Base-by-base conservation (phyloP, 2,797 vertebrate genomes). In the Ataeniobius toweri region DNA sequence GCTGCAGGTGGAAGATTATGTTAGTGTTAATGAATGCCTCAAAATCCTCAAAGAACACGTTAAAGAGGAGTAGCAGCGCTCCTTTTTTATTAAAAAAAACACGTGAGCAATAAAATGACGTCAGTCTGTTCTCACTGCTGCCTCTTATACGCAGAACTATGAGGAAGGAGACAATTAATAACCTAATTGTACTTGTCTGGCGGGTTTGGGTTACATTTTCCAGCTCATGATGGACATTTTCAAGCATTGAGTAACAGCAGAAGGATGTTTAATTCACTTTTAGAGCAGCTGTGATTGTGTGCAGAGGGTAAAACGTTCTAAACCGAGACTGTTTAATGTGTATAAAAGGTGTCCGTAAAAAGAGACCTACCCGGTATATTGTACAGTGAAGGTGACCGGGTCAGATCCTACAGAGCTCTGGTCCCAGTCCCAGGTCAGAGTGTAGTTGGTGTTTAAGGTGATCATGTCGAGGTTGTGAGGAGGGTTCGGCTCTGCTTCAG, bases 391-490 rank as follows among this genome's bases (percentile, higher is more conserved):
- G 69, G 82, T 90, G 31, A 90, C 90, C 0, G 1, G 20, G 24
- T 6, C 22, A 2, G 46, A 16, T 12, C 39, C 39, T 5, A 79
- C 46, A 0, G 58, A 0, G 1, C 10, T 65, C 26, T 31, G 76
- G 53, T 83, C 51, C 88, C 91, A 93, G 53, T 80, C 79, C 95
- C 95, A 95, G 39, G 1, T 80, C 76, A 95, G 69, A 0, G 76
- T 77, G 76, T 94, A 95, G 22, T 92, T 79, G 56, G 92, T 95
- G 92, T 95, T 95, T n/a, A 94, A 6, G 4, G 92, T 84, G 36
- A 86, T 48, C 68, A 95, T 6, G 6, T 16, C 79, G 24, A 94
- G 8, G 1, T 92, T 80, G 20, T 74, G 2, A 0, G 95, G 95
- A 0, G 69, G 36, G 0, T 76, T 5, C 51, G 92, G 76, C 16